Evolutionary conservation across 1,140 invertebrate genomes (phyloP), one percentile per base, ranked within the genome.

Genomic region (Epicauta chinensis): DNA sequence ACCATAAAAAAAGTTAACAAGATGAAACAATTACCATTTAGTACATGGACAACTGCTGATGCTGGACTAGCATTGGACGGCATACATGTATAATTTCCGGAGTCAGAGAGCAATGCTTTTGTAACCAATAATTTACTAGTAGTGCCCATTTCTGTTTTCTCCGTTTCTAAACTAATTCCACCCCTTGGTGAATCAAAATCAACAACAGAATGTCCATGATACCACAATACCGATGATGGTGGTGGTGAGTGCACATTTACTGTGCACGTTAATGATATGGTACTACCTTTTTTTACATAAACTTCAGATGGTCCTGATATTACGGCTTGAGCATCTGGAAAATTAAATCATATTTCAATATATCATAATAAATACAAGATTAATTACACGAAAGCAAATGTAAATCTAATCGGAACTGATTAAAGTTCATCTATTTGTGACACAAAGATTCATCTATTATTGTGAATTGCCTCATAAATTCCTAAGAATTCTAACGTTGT

Each of bases 41-140:
- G 78, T 16, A 94, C 91, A 71, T 93, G 90, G 58, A 93, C 89
- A 56, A 83, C 84, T 39, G 91, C 87, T 51, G 84, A 89, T 42
- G 89, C 89, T 11, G 89, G 86, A 64, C 90, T 85, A 29, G 91
- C 89, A 68, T 91, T 91, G 71, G 85, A 85, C 36, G 89, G 89
- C 60, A 87, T 81, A 70, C 89, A 93, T 15, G 87, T 91, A 71
- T 92, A 92, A 73, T 91, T 91, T 58, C 91, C 92, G 29, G 88
- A 91, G 74, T 95, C 91, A 23, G 79, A 79, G 36, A 89, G 77
- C 15, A 84, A 80, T 10, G 91, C 91, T 67, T 91, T 87, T 9
- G 89, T 92, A 55, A 95, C 82, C 66, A 92, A 80, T 53, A 95
- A 77, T 66, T 89, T 90, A 71, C 89, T 92, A 36, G 89, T 91